Conservation (phyloP, 2,888 invertebrate species). For the Ectemnius lituratus region DNA sequence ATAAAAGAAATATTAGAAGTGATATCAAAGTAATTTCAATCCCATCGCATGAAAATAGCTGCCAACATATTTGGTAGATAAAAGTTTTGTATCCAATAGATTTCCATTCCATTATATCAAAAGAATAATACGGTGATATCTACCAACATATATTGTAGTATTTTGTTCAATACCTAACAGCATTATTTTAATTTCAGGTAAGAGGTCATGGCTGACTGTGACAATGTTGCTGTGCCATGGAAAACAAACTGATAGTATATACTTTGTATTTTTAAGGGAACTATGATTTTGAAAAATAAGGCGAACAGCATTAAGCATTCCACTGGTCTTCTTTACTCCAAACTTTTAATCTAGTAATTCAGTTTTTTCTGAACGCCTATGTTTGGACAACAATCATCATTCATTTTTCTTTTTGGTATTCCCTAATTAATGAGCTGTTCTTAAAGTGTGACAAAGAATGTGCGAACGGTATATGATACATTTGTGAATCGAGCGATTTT, state of each 20-base stretch:
- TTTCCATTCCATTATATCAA: too few species aligned
- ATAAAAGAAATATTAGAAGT: background rate
- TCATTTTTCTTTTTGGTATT: too few species aligned
- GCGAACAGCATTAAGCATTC: slow-evolving; percentile 18
- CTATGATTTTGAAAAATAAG: slow-evolving; percentile 12
- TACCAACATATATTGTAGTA: background rate
- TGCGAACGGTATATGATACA: too few species aligned
- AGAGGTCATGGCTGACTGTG: slow-evolving; percentile 11
- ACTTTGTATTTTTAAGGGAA: slow-evolving; percentile 16
- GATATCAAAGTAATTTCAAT: background rate
- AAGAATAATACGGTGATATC: background rate
- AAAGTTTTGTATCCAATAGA: too few species aligned
- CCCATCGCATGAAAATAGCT: background rate
- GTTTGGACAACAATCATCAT: too few species aligned
- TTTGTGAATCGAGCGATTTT: background rate
- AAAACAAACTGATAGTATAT: slow-evolving; percentile 1
- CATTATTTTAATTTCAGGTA: slow-evolving; percentile 19
- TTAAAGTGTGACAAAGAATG: background rate
- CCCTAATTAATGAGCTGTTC: slow-evolving; percentile 5
- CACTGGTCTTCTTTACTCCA: slow-evolving; percentile 16
- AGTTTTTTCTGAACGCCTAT: too few species aligned
- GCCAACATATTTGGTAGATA: too few species aligned
- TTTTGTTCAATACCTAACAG: slow-evolving; percentile 5
- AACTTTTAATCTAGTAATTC: slow-evolving; percentile 7
- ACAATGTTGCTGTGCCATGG: slow-evolving; percentile 13